Evolutionary conservation across 2,888 invertebrate genomes (phyloP).

Genomic region (Phlogophora meticulosa): DNA sequence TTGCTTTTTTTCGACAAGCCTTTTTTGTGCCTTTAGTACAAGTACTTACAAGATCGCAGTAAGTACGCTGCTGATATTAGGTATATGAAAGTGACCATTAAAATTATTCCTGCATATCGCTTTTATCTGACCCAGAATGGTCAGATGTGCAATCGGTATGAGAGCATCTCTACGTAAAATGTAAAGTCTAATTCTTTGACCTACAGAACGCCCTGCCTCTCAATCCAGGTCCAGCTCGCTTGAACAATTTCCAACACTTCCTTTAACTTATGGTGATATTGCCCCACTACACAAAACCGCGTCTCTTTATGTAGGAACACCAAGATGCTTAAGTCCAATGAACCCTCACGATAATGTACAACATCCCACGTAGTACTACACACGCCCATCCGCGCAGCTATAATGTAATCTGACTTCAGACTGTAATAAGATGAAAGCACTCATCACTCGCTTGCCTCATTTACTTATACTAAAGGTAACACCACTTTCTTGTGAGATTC

Average conservation of each 20-base stretch:
- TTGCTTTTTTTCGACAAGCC: too few relatives aligned
- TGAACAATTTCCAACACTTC: not conserved
- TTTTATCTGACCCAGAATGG: too few relatives aligned
- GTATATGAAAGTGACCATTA: too few relatives aligned
- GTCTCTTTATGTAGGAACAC: not conserved
- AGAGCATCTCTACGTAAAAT: not conserved
- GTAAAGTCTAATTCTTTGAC: not conserved
- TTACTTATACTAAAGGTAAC: constrained; percentile 43
- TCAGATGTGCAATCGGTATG: too few relatives aligned
- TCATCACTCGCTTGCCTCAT: constrained; percentile 65
- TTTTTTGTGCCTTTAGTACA: too few relatives aligned
- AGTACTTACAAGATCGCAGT: too few relatives aligned
- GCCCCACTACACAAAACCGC: not conserved
- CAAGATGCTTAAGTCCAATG: constrained; percentile 44
- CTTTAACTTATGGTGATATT: not conserved
- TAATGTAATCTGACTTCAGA: constrained; percentile 64
- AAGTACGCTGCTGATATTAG: too few relatives aligned
- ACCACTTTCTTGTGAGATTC: constrained; percentile 23
- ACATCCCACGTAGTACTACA: constrained; percentile 10
- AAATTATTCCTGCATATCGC: too few relatives aligned
- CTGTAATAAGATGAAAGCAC: constrained; percentile 72
- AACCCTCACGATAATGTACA: constrained; percentile 23
- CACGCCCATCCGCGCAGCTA: constrained; percentile 29
- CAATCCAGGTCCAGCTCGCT: not conserved
- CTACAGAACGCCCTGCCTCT: not conserved